phyloP scores from a whole-genome alignment of 2,888 invertebrate species.

The Sphaerophoria rueppellii region DNA sequence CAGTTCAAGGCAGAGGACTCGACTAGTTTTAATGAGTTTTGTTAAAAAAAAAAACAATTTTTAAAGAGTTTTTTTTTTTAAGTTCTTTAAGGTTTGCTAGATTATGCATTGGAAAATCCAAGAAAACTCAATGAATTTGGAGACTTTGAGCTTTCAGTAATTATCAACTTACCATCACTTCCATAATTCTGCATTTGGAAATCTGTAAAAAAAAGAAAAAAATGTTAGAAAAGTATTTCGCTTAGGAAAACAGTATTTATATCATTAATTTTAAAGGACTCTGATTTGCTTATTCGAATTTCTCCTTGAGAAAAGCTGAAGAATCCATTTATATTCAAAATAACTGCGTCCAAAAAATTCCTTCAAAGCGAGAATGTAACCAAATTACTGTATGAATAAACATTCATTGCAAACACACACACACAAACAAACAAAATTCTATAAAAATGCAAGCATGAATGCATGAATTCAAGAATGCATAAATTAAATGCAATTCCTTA shows the following conservation, averaged over 20 bases:
- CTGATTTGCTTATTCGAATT: background rate
- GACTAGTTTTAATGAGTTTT: too few species aligned
- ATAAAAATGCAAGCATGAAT: background rate
- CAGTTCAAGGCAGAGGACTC: too few species aligned
- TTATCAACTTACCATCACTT: conserved; percentile 3
- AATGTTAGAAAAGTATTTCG: background rate
- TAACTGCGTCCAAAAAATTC: conserved; percentile 10
- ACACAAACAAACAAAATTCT: background rate
- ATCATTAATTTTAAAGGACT: background rate
- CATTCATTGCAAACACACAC: background rate
- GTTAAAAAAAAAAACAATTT: too few species aligned
- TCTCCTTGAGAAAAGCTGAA: background rate
- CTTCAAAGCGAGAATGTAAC: conserved; percentile 12
- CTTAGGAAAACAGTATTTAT: background rate
- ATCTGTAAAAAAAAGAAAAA: background rate
- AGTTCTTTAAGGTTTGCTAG: too few species aligned
- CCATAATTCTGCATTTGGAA: conserved; percentile 10
- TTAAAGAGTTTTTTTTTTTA: too few species aligned
- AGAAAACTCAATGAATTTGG: too few species aligned
- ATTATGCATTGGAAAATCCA: too few species aligned
- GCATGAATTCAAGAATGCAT: conserved; percentile 24
- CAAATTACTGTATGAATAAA: conserved; percentile 5
- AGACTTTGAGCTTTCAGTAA: too few species aligned
- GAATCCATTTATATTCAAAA: background rate
- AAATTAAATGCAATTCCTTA: conserved; percentile 43